Evolutionary conservation across 2,888 invertebrate species (phyloP), one percentile per base, ranked within the genome.

Genomic region (Leucophora obtusa): DNA sequence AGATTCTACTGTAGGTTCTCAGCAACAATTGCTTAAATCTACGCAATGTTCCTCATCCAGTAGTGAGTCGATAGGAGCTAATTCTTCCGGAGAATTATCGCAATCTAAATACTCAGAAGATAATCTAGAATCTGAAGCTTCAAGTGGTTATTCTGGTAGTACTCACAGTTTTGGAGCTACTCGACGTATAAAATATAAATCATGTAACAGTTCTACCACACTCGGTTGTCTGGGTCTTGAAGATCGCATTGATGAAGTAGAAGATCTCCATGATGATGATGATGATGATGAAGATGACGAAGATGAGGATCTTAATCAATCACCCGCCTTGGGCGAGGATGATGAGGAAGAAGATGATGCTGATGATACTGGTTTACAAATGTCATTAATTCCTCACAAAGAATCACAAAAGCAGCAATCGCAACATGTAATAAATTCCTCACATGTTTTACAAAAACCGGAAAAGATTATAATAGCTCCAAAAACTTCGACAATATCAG

Each of bases 171-270:
- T 76, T 77, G 82, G 71, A 14, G 77, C 79, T n/a, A 72, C 66
- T 1, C 85, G 87, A 0, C 82, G 87, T 21, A 86, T 87, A 35
- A 87, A 87, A 63, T 88, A 88, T 56, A 79, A 82, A 70, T 81
- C 81, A 10, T 81, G 81, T 11, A 87, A 87, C 66, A 87, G 86
- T 70, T 87, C 87, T 4, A 87, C 85, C n/a, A 87, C 88, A 47
- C 84, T 86, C 1, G 87, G 87, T 1, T 86, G 86, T 9, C 85
- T 87, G 56, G 87, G 85, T 14, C 78, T 87, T 8, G 88, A 89
- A 81, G 87, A 86, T 83, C 87, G 87, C 75, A 89, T 87, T 66
- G 88, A 87, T 50, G 89, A 88, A 72, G 87, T 88, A 0, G 87
- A 86, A 18, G 88, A 87, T 65, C 85, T 86, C 3, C 86, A 85